These are phyloP conservation scores for Cydia pomonella DNA, from an alignment of 1,140 invertebrate genomes.

Conservation along the genomic window DNA sequence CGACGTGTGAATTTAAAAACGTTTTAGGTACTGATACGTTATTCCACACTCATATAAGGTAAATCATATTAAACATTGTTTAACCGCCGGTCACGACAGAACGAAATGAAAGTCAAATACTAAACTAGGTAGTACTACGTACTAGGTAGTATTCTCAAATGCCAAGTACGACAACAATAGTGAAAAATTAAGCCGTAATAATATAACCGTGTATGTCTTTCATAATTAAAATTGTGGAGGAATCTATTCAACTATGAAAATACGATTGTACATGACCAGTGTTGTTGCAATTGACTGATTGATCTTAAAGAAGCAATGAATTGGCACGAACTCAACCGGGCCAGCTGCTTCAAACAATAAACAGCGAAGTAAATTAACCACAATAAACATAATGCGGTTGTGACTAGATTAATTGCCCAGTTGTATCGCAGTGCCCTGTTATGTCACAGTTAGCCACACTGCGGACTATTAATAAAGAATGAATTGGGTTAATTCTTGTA, in stretches of 20 bases:
- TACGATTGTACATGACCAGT: not conserved
- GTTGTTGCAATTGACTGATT: not conserved
- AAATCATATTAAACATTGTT: no score
- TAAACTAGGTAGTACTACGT: no score
- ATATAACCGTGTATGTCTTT: no score
- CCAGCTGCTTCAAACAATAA: not conserved
- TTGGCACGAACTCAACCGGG: not conserved
- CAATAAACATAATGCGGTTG: not conserved
- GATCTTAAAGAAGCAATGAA: not conserved
- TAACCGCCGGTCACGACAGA: no score
- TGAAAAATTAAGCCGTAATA: no score
- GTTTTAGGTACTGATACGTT: not conserved
- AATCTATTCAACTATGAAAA: no score
- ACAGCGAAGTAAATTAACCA: not conserved
- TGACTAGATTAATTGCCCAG: conserved; percentile 6
- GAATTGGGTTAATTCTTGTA: conserved; percentile 17
- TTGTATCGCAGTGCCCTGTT: conserved; percentile 21
- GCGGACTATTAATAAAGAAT: conserved; percentile 25
- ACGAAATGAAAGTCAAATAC: no score
- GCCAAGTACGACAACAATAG: no score
- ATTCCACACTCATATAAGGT: no score
- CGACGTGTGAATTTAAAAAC: conserved; percentile 2
- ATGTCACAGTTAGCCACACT: conserved; percentile 30
- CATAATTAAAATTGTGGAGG: no score
- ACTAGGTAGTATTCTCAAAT: no score